phyloP scores from a whole-genome alignment of 2,888 invertebrate species.

The Acheta domesticus region DNA sequence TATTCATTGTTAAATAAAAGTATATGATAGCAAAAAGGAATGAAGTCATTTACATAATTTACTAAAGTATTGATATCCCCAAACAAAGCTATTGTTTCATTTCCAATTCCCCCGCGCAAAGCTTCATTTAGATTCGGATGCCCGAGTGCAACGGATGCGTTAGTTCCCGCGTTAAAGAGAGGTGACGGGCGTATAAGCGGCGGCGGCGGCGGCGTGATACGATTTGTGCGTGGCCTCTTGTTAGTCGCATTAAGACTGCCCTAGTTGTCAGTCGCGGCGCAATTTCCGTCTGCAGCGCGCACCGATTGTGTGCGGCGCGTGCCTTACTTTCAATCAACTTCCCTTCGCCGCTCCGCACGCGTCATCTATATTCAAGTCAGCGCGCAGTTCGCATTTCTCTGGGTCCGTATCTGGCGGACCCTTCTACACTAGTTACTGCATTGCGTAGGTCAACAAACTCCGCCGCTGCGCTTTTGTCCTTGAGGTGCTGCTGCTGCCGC shows the following conservation, averaged over 20 bases:
- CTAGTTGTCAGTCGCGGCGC: constrained; percentile 8
- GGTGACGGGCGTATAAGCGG: background rate
- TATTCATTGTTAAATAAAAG: too few relatives aligned
- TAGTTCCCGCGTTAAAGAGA: too few relatives aligned
- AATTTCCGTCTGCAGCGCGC: background rate
- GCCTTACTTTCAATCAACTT: constrained; percentile 8
- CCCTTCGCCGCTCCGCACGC: background rate
- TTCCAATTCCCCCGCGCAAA: too few relatives aligned
- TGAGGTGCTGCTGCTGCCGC: background rate
- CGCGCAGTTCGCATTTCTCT: constrained; percentile 8
- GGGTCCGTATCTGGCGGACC: background rate
- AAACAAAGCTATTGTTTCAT: too few relatives aligned
- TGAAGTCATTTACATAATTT: too few relatives aligned
- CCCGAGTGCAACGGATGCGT: too few relatives aligned
- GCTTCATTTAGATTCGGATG: too few relatives aligned
- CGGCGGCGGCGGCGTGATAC: background rate
- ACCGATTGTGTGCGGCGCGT: background rate
- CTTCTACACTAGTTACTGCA: background rate
- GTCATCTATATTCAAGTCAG: background rate
- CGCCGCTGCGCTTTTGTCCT: background rate
- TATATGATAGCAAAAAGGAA: too few relatives aligned
- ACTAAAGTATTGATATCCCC: too few relatives aligned
- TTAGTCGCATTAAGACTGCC: constrained; percentile 3
- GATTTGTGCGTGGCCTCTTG: background rate
- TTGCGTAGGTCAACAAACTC: constrained; percentile 1